Percentiles rank a stretch among this genome's conserved stretches.
Conservation (phyloP, 2,888 invertebrate species). For the Mayetiola destructor region DNA sequence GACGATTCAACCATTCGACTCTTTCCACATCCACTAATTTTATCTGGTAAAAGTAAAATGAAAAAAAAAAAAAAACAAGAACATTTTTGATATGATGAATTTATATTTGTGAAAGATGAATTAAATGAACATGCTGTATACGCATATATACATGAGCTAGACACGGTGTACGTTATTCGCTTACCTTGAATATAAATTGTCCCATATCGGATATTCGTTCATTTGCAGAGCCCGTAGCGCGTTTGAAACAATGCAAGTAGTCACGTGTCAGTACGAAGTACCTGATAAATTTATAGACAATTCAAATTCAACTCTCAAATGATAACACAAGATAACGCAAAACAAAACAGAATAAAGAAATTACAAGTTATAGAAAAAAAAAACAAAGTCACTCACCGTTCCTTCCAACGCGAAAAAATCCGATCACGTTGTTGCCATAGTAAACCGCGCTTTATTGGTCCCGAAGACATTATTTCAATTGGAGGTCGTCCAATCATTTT, state of each 20-base stretch:
- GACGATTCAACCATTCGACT: conserved; percentile 50
- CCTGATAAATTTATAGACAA: conserved; percentile 21
- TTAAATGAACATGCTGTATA: no score
- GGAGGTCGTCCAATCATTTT: conserved; percentile 34
- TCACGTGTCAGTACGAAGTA: conserved; percentile 50
- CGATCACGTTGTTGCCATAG: conserved; percentile 50
- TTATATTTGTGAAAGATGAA: no score
- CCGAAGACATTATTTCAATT: conserved; percentile 35
- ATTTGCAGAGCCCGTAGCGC: conserved; percentile 41
- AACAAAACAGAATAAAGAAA: neutral
- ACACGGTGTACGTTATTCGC: no score
- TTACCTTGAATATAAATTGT: conserved; percentile 49
- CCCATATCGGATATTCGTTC: conserved; percentile 48
- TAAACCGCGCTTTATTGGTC: conserved; percentile 48
- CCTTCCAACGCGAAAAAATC: conserved; percentile 50
- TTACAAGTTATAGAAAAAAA: neutral
- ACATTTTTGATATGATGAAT: neutral
- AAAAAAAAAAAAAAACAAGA: neutral
- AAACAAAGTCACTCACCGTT: conserved; percentile 31
- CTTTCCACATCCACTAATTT: conserved; percentile 48
- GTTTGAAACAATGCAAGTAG: conserved; percentile 49
- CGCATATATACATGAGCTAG: no score
- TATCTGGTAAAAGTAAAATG: conserved; percentile 29
- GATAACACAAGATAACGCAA: neutral
- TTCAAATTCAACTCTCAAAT: neutral